Percentiles rank a stretch among this genome's conserved stretches.
Conservation (phyloP, 2,888 invertebrate genomes). For the Malacosoma neustria region DNA sequence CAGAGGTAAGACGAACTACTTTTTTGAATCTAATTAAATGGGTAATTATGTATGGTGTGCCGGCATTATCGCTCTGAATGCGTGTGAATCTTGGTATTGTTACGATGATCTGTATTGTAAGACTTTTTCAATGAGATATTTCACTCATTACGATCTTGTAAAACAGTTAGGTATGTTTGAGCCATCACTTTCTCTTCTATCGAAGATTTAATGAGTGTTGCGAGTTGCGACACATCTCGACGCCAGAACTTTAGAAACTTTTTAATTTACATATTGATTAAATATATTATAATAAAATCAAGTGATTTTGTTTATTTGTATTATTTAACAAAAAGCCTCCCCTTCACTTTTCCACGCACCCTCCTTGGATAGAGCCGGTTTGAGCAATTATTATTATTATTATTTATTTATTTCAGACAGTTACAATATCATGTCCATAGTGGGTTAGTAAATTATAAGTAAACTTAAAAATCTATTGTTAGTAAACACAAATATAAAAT, state of each 20-base stretch:
- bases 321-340: neutral
- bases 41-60: neutral
- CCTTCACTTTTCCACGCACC: neutral
- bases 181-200: slow-evolving; percentile 37
- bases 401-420: too few species aligned
- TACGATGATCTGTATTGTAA: slow-evolving; percentile 36
- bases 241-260: slow-evolving; percentile 4
- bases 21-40: slow-evolving; percentile 14
- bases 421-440: too few species aligned
- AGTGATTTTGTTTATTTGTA: neutral
- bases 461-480: too few species aligned
- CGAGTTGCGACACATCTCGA: slow-evolving; percentile 12
- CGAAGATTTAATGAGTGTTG: slow-evolving; percentile 9
- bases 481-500: too few species aligned
- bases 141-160: slow-evolving; percentile 33
- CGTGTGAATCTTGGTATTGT: slow-evolving; percentile 36
- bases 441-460: too few species aligned
- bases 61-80: slow-evolving; percentile 4
- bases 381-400: neutral
- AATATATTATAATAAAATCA: neutral
- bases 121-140: slow-evolving; percentile 21
- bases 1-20: slow-evolving; percentile 47
- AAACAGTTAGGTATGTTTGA: slow-evolving; percentile 30
- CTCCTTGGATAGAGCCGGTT: neutral
- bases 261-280: neutral